Evolutionary conservation across 1,140 invertebrate species (phyloP).

Genomic region (Orchesella cincta): DNA sequence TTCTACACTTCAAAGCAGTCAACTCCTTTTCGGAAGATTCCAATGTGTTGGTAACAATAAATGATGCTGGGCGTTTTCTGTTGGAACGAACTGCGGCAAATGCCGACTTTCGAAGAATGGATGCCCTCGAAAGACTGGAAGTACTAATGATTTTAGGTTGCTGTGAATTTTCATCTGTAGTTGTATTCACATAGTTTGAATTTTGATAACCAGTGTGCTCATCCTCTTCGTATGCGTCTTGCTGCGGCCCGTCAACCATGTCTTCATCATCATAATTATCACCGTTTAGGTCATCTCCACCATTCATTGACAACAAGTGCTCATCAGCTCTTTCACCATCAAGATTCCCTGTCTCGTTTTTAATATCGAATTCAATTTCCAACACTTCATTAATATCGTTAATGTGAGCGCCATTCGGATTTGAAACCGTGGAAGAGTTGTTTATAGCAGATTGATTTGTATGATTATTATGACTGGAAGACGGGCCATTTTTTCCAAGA

Average conservation of each 20-base stretch:
- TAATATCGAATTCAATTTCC: constrained; percentile 13
- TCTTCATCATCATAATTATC: not conserved
- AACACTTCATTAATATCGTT: not conserved
- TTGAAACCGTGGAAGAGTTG: not conserved
- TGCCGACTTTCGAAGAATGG: not conserved
- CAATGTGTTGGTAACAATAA: not conserved
- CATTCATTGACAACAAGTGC: not conserved
- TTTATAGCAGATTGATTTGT: not conserved
- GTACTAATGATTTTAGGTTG: constrained; percentile 18
- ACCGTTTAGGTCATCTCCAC: not conserved
- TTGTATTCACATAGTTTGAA: not conserved
- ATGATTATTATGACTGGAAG: no score
- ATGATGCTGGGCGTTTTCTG: not conserved
- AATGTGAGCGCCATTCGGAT: not conserved
- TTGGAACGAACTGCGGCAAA: not conserved
- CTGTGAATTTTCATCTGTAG: not conserved
- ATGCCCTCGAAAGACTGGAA: not conserved
- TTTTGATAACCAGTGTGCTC: not conserved
- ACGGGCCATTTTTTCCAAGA: not conserved
- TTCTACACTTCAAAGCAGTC: not conserved
- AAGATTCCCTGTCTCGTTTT: not conserved
- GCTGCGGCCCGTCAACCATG: not conserved
- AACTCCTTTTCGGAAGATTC: not conserved
- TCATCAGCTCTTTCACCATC: not conserved
- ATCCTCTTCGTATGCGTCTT: not conserved